Base-by-base conservation (phyloP, 2,113 vertebrate species). In the Myxocyprinus asiaticus region DNA sequence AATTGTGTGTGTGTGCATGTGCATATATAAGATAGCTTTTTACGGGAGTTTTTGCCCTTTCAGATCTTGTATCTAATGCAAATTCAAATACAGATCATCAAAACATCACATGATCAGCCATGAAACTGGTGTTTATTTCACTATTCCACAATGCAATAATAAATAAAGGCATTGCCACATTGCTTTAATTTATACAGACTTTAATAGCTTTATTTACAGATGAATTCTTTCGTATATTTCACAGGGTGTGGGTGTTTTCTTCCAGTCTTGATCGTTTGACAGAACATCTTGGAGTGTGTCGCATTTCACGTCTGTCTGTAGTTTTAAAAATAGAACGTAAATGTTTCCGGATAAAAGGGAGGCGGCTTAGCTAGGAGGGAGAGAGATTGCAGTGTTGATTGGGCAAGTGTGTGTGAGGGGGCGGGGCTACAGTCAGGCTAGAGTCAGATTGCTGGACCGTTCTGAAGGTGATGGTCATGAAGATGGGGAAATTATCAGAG, bases 161-260 rank as follows among this genome's bases (percentile, higher is more conserved):
- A 95, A 94, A 92, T 92, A 93, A 96, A 33, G 22, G 22, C 22
- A 33, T 94, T 94, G 93, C 92, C 94, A 94, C 93, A 69, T 93
- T 78, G 83, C 84, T 94, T 94, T 95, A 95, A 97, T 98, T 97
- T 98, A 99, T 96, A 98, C 96, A 97, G 95, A 98, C 90, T 96
- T 99, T 96, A 96, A 96, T 97, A 96, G 95, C 96, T 97, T 97
- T 98, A 99, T 99, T 98, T 99, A 98, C 97, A 98, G 93, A 97
- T 96, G 94, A 93, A 88, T 33, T 64, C 22, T 89, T 83, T 76
- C 80, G 9, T 43, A 12, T 51, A 48, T 69, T 70, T 63, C 61
- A n/a, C 22, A 33, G 22, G 22, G 3, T 33, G 67, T 82, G 85
- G 83, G 88, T 89, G 89, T 87, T 82, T 76, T 75, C 9, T 59